Evolutionary conservation across 2,888 invertebrate species (phyloP).

Genomic region (Conomelus anceps): DNA sequence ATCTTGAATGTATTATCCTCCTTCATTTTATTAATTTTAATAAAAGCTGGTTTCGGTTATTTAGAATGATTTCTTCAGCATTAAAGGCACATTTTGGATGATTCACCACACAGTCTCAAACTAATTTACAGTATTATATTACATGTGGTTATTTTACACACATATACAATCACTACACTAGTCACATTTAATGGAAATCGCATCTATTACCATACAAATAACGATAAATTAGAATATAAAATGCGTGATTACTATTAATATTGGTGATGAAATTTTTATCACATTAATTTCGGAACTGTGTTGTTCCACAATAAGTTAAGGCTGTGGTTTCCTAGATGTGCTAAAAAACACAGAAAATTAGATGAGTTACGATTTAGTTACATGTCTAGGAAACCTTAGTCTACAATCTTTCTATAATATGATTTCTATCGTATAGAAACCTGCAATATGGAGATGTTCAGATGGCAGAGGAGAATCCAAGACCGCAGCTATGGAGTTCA

Average conservation of each 20-base stretch:
- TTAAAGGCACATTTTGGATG: neutral
- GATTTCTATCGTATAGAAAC: too few relatives aligned
- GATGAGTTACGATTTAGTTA: neutral
- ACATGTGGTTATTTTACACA: neutral
- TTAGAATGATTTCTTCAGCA: neutral
- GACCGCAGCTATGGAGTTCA: neutral
- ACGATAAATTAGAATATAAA: neutral
- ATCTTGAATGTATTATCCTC: too few relatives aligned
- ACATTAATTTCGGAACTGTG: neutral
- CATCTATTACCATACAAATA: too few relatives aligned
- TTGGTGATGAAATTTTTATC: neutral
- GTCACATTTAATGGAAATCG: neutral
- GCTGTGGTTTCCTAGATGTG: neutral
- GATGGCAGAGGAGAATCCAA: neutral
- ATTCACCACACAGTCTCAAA: neutral
- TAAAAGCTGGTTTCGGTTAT: too few relatives aligned
- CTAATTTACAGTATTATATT: neutral
- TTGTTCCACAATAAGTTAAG: neutral
- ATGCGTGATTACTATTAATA: neutral
- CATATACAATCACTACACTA: neutral
- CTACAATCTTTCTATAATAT: too few relatives aligned
- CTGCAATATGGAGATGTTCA: neutral
- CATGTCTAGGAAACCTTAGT: neutral
- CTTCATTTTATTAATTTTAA: too few relatives aligned
- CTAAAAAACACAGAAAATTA: neutral